These are phyloP conservation scores for Bombus waltoni DNA, from an alignment of 1,140 invertebrate genomes.

Conservation along the genomic window DNA sequence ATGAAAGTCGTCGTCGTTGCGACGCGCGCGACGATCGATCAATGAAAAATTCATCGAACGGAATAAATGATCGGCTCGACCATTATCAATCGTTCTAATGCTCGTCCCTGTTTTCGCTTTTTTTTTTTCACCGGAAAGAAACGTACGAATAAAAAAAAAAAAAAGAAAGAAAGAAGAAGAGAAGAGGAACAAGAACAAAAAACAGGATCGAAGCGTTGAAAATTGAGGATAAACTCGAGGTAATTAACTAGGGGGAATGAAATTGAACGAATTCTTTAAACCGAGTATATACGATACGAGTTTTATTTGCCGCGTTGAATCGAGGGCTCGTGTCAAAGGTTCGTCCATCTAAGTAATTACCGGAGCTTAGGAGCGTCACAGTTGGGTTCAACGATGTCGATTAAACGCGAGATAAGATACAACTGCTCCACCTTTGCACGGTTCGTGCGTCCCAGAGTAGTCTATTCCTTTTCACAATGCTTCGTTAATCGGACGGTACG, in stretches of 20 bases:
- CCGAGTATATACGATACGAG: not conserved
- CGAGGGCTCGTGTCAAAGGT: conserved; percentile 56
- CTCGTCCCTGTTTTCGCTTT: not conserved
- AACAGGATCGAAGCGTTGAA: no score
- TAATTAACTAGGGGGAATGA: conserved; percentile 7
- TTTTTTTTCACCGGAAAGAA: not conserved
- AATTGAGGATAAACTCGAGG: not conserved
- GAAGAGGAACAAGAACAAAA: not conserved
- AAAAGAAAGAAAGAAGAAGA: no score
- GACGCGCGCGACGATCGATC: not conserved
- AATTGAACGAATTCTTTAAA: conserved; percentile 37
- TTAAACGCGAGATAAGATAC: conserved; percentile 70
- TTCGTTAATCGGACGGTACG: conserved; percentile 19
- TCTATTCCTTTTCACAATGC: conserved; percentile 12
- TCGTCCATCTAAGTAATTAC: conserved; percentile 71
- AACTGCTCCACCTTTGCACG: conserved; percentile 53
- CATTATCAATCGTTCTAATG: conserved; percentile 1
- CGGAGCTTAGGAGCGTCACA: conserved; percentile 66
- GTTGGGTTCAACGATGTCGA: conserved; percentile 60
- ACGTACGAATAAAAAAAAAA: not conserved
- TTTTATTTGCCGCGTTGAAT: conserved; percentile 44
- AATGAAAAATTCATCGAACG: conserved; percentile 23
- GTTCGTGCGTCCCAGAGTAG: conserved; percentile 13
- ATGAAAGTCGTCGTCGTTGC: not conserved
- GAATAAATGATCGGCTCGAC: conserved; percentile 4